Base-by-base conservation (phyloP, 2,797 vertebrate genomes). In the Percopsis omiscomaycus region DNA sequence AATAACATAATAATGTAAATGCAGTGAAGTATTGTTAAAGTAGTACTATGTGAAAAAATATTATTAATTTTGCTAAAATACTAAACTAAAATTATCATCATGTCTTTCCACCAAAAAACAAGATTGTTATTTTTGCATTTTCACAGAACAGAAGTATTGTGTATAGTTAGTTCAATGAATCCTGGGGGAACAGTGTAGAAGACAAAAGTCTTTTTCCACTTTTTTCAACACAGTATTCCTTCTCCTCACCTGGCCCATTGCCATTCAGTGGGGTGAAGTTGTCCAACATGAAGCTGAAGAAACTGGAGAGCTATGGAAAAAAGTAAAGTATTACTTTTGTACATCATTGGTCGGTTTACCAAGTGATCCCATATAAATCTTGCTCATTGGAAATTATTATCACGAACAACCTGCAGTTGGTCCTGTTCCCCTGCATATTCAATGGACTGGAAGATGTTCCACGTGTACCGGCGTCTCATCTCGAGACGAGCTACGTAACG, bases 361-460 rank as follows among this genome's bases (percentile, higher is more conserved):
- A 14, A 14, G 51, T 27, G 22, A 37, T 44, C 15, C 29, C 55
- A 52, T 52, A 5, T 14, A 71, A 49, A 22, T 42, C 37, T 8
- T 10, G 12, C 3, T 9, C 49, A 15, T 51, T 51, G 14, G 15
- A 51, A 51, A 51, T 51, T n/a, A 3, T 3, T 6, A 3, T 9
- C 13, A 27, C 37, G 49, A 68, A 10, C 71, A 59, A 89, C 87
- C 85, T 91, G 89, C 4, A 89, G 83, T 75, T 99, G 98, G 69
- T 96, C 92, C 84, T 99, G 96, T 52, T 99, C 96, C 5, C 95
- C 95, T 2, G 97, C 95, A 16, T 98, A 98, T 83, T 99, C 98
- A 0, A 98, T 94, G 11, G 95, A 98, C 86, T 96, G 95, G 62
- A 99, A 99, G 83, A 99, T 96, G 74, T 88, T 94, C 83, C 98